Percentiles rank a stretch among this genome's conserved stretches.
Evolutionary conservation across 2,113 vertebrate genomes (phyloP).

Genomic region (Danio rerio): DNA sequence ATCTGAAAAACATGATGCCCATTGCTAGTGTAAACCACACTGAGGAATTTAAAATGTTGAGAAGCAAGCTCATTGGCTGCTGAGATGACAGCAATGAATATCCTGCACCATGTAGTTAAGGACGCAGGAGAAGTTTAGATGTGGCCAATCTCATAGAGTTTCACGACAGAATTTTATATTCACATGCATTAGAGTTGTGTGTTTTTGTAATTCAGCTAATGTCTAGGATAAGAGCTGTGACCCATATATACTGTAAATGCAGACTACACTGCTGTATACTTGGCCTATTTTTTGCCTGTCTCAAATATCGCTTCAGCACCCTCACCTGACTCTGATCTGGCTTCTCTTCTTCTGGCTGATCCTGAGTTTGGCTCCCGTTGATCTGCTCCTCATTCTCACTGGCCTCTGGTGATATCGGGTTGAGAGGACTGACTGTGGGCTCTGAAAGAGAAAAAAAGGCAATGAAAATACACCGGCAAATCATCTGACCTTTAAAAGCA

Average conservation of each 20-base stretch:
- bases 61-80: no score
- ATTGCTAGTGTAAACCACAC: no score
- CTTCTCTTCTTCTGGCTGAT: slow-evolving; percentile 45
- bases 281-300: slow-evolving; percentile 32
- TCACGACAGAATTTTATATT: background rate
- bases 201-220: slow-evolving; percentile 8
- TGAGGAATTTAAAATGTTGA: no score
- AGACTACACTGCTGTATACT: slow-evolving; percentile 45
- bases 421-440: slow-evolving; percentile 17
- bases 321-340: slow-evolving; percentile 69
- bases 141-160: no score
- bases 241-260: slow-evolving; percentile 54
- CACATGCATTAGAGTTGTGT: background rate
- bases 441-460: slow-evolving; percentile 46
- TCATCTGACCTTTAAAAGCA: slow-evolving; percentile 14
- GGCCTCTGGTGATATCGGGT: slow-evolving; percentile 71
- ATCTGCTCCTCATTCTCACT: slow-evolving; percentile 64
- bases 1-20: no score
- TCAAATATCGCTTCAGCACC: slow-evolving; percentile 50
- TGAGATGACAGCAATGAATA: no score
- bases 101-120: no score
- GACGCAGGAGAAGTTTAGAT: no score
- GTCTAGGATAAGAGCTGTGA: slow-evolving; percentile 49
- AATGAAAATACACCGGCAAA: background rate
- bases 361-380: slow-evolving; percentile 36